Percentiles rank a stretch among this genome's conserved stretches.
Evolutionary conservation across 2,888 invertebrate species (phyloP).

Genomic region (Sesamia inferens): DNA sequence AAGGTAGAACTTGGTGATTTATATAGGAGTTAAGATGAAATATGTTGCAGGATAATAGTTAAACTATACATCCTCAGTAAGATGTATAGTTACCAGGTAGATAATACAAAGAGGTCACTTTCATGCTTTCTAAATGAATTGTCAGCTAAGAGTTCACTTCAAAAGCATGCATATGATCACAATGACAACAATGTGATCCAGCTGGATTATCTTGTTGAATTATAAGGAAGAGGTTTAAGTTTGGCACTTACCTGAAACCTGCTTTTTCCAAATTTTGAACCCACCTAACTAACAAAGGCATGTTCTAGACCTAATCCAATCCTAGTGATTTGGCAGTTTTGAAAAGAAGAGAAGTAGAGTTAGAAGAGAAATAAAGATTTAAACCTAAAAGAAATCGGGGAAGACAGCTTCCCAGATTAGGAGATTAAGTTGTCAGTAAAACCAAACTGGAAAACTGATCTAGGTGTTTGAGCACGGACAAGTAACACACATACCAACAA

Average conservation of each 20-base stretch:
- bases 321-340: background rate
- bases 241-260: background rate
- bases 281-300: background rate
- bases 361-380: no score
- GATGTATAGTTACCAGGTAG: background rate
- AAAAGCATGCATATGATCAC: no score
- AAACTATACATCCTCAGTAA: background rate
- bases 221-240: no score
- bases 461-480: no score
- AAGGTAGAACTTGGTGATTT: constrained; percentile 52
- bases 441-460: no score
- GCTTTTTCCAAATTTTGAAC: no score
- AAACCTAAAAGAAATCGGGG: background rate
- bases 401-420: background rate
- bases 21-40: constrained; percentile 19
- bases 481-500: no score
- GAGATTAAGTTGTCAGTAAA: background rate
- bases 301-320: background rate
- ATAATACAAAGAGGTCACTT: no score
- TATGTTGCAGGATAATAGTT: background rate
- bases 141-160: no score
- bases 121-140: background rate
- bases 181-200: no score
- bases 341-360: background rate
- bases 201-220: no score